Percentiles rank a stretch among this genome's conserved stretches.
These are phyloP conservation scores for Lepidocyrtinus sp. DNA, from an alignment of 2,888 invertebrate species.

Conservation along the genomic window DNA sequence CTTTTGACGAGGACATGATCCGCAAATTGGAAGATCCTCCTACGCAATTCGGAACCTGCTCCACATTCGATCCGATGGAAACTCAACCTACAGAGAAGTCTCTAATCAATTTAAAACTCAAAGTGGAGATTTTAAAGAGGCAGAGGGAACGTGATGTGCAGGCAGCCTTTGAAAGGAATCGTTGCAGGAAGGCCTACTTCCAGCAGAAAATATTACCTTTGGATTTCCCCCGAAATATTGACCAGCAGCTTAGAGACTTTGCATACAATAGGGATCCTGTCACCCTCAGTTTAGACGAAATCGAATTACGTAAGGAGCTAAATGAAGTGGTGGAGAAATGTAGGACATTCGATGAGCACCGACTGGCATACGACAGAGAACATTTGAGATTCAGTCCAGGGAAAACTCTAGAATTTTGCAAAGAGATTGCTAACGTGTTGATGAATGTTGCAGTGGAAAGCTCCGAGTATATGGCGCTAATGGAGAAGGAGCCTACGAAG, in stretches of 20 bases:
- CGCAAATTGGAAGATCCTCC: not conserved
- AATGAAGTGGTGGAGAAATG: not conserved
- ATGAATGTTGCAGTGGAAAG: not conserved
- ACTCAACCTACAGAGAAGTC: constrained; percentile 26
- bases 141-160: constrained; percentile 34
- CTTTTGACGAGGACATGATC: constrained; percentile 18
- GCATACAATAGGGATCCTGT: not conserved
- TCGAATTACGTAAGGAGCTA: not conserved
- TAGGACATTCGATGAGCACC: not conserved
- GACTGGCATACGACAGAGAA: not conserved
- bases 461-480: not conserved
- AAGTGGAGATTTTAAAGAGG: constrained; percentile 23
- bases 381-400: not conserved
- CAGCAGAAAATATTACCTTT: not conserved
- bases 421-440: not conserved
- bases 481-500: not conserved
- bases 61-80: not conserved
- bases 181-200: constrained; percentile 29
- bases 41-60: not conserved
- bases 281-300: not conserved
- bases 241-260: not conserved
- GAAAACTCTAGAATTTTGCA: not conserved
- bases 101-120: constrained; percentile 21
- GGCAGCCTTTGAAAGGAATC: constrained; percentile 19
- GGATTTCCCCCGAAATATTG: not conserved